Percentiles rank a stretch among this genome's conserved stretches.
Evolutionary conservation across 2,797 vertebrate genomes (phyloP).

Genomic region (Esox lucius): DNA sequence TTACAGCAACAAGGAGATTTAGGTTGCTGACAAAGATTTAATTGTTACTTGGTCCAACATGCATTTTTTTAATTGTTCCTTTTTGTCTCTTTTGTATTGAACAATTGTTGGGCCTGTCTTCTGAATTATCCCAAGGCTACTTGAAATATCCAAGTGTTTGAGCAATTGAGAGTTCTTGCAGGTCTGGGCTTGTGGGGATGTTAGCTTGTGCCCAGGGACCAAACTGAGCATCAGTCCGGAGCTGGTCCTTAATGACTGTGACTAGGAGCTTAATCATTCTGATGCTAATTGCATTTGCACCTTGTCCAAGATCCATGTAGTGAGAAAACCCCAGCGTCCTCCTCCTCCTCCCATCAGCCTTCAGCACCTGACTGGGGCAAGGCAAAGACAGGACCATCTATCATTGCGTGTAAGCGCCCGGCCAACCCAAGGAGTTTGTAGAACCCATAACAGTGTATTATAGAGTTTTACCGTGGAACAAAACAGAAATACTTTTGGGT

Average conservation of each 20-base stretch:
- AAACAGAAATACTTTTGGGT: neutral
- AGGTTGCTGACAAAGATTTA: neutral
- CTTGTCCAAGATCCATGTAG: neutral
- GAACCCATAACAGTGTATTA: neutral
- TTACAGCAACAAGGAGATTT: neutral
- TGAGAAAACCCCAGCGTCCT: neutral
- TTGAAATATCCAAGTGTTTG: neutral
- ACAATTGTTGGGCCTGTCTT: neutral
- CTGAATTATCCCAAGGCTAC: too few relatives aligned
- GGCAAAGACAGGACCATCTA: neutral
- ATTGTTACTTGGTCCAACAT: neutral
- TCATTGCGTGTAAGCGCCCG: neutral
- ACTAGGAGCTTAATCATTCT: slow-evolving; percentile 3
- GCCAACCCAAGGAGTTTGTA: neutral
- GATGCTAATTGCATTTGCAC: slow-evolving; percentile 4
- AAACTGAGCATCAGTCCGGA: neutral
- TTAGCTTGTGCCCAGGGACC: neutral
- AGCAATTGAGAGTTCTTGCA: slow-evolving; percentile 1
- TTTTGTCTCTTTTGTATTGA: neutral
- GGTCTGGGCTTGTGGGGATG: slow-evolving; percentile 3
- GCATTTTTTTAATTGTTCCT: neutral
- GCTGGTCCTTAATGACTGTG: slow-evolving; percentile 1
- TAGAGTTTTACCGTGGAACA: neutral
- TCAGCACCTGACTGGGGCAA: neutral
- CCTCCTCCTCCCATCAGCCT: neutral